phyloP scores from a whole-genome alignment of 2,797 vertebrate genomes.

The Pangasius mekongensis region DNA sequence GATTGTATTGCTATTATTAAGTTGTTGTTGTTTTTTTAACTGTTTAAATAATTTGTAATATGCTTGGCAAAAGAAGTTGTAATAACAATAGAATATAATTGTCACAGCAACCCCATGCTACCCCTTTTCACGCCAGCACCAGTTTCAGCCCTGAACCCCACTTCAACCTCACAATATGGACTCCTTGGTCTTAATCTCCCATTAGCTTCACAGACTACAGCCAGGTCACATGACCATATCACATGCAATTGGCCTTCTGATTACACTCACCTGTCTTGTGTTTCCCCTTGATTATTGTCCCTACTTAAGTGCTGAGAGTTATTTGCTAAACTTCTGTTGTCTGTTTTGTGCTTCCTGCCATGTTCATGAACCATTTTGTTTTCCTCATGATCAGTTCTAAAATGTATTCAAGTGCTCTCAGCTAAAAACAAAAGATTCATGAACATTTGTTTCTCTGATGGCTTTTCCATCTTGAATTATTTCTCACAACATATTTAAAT shows the following conservation, averaged over 20 bases:
- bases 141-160: not conserved
- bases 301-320: not conserved
- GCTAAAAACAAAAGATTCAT: conserved; percentile 57
- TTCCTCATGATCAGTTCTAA: conserved; percentile 38
- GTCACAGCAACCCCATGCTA: not conserved
- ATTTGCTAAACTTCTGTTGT: not conserved
- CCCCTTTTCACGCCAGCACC: not conserved
- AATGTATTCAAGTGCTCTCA: conserved; percentile 62
- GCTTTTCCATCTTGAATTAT: conserved; percentile 62
- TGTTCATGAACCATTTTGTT: conserved; percentile 21
- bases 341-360: not conserved
- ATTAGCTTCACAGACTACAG: too few species aligned
- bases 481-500: conserved; percentile 71
- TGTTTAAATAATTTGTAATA: conserved; percentile 72
- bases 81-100: not conserved
- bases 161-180: too few species aligned
- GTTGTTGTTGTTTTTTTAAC: conserved; percentile 73
- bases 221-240: not conserved
- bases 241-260: not conserved
- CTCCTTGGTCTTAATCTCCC: not conserved
- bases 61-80: not conserved
- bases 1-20: conserved; percentile 73
- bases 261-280: not conserved
- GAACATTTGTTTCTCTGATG: conserved; percentile 50
- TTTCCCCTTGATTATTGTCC: not conserved